phyloP scores from a whole-genome alignment of 2,797 vertebrate genomes.

The Limnodromus scolopaceus region DNA sequence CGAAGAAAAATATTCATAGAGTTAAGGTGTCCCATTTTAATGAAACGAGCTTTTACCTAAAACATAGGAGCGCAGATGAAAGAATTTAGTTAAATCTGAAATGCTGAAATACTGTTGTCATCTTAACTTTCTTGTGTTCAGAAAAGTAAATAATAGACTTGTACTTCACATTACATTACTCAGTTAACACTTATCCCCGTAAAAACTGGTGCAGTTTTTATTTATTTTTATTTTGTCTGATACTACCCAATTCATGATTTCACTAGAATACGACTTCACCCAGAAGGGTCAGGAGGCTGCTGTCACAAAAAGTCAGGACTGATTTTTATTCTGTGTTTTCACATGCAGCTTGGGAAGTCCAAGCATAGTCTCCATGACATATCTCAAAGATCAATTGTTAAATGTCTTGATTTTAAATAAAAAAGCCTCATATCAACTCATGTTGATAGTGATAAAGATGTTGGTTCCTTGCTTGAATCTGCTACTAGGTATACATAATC shows the following conservation, averaged over 20 bases:
- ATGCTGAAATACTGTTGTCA: background rate
- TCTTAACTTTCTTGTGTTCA: background rate
- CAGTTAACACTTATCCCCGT: background rate
- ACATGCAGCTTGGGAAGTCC: background rate
- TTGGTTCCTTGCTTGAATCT: background rate
- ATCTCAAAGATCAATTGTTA: background rate
- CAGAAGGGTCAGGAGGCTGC: background rate
- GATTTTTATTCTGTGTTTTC: background rate
- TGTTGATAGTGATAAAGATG: background rate
- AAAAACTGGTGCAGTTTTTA: background rate
- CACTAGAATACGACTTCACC: background rate
- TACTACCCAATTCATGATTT: background rate
- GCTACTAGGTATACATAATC: background rate
- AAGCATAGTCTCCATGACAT: background rate
- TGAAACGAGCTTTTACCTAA: constrained; percentile 81
- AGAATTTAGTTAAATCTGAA: background rate
- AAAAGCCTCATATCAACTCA: background rate
- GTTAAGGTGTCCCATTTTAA: constrained; percentile 86
- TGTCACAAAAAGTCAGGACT: background rate
- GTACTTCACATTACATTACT: background rate
- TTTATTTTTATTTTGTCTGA: background rate
- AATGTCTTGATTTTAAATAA: background rate
- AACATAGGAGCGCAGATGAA: background rate
- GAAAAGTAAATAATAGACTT: background rate
- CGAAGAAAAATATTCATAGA: constrained; percentile 89